These are phyloP conservation scores for Lateolabrax maculatus DNA, from an alignment of 2,797 vertebrate genomes.

Conservation along the genomic window DNA sequence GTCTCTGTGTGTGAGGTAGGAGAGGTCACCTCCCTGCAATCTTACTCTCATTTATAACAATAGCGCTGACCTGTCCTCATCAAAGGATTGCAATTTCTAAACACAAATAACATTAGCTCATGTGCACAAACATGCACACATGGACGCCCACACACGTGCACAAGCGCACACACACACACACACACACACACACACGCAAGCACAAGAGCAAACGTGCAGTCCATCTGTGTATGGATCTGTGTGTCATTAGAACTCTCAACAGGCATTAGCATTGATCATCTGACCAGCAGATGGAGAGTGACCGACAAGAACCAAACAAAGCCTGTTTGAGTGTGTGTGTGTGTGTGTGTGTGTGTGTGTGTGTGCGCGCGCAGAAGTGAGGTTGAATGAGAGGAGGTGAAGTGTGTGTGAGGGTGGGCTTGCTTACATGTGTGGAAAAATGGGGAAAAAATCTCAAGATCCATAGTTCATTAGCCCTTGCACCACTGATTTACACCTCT, in stretches of 20 bases:
- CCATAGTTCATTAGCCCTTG: conserved; percentile 64
- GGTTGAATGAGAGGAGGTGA: conserved; percentile 11
- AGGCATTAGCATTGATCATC: conserved; percentile 83
- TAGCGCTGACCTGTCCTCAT: conserved; percentile 75
- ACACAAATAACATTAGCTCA: conserved; percentile 75
- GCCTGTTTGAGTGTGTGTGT: conserved; percentile 33
- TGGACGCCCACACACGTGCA: conserved; percentile 24
- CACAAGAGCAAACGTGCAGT: conserved; percentile 48
- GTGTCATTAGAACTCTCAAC: conserved; percentile 79
- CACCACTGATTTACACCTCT: conserved; percentile 45
- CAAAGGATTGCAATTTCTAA: conserved; percentile 76
- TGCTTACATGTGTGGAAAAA: conserved; percentile 50
- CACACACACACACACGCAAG: not conserved
- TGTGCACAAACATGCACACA: conserved; percentile 61
- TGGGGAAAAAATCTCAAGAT: conserved; percentile 43
- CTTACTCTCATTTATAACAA: conserved; percentile 83
- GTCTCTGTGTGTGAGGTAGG: conserved; percentile 43
- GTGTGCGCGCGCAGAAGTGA: not conserved
- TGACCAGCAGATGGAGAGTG: conserved; percentile 81
- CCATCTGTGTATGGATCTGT: conserved; percentile 76
- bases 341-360: conserved; percentile 7
- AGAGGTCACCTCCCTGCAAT: conserved; percentile 79
- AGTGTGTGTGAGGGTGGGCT: conserved; percentile 7
- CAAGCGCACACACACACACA: not conserved
- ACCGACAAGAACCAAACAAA: conserved; percentile 76